These are phyloP conservation scores for Pleuronectes platessa DNA, from an alignment of 2,113 vertebrate species.

Conservation along the genomic window DNA sequence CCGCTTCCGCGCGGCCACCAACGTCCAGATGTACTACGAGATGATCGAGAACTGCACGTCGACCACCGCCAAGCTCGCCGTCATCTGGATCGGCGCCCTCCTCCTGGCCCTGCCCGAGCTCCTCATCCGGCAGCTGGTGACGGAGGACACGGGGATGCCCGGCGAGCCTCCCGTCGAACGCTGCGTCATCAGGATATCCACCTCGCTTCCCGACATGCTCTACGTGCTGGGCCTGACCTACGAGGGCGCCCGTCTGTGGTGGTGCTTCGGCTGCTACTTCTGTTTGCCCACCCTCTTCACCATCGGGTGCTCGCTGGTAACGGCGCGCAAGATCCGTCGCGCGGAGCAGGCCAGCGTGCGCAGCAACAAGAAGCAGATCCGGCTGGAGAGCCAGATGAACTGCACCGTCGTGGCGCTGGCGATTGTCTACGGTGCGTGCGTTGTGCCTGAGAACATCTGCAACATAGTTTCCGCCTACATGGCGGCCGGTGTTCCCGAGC, in stretches of 20 bases:
- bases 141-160: constrained; percentile 78
- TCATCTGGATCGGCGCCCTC: constrained; percentile 96
- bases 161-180: constrained; percentile 83
- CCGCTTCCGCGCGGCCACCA: constrained; percentile 95
- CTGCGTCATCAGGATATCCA: constrained; percentile 92
- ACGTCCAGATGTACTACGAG: constrained; percentile 99
- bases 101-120: constrained; percentile 94
- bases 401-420: constrained; percentile 97
- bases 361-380: constrained; percentile 95
- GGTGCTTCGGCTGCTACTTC: constrained; percentile 99
- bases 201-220: constrained; percentile 90
- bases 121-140: constrained; percentile 91
- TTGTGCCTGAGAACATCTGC: constrained; percentile 98
- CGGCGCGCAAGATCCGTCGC: constrained; percentile 91
- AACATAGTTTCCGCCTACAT: constrained; percentile 97
- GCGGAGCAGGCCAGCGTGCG: constrained; percentile 92
- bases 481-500: constrained; percentile 91
- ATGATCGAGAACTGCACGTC: constrained; percentile 99
- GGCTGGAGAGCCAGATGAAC: constrained; percentile 98
- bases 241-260: constrained; percentile 94
- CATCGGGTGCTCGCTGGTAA: constrained; percentile 94
- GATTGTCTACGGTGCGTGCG: constrained; percentile 95
- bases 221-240: constrained; percentile 96
- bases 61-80: constrained; percentile 92
- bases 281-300: constrained; percentile 97